phyloP scores from a whole-genome alignment of 2,797 vertebrate genomes.

The Morelia viridis region DNA sequence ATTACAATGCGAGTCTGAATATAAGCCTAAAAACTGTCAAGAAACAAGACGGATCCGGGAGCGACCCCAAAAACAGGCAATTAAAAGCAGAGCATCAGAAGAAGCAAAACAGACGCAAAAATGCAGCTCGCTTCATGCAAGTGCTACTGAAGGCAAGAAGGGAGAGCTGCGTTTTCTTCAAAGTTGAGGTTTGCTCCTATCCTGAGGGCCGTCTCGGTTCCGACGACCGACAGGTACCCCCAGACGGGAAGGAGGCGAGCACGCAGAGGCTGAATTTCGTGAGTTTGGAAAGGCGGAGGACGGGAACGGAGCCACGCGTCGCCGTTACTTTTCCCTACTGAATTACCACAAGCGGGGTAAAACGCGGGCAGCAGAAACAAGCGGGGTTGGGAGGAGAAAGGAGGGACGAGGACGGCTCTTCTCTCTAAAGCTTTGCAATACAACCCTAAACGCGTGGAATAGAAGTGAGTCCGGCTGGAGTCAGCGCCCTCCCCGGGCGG shows the following conservation, averaged over 20 bases:
- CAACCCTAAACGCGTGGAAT: not conserved
- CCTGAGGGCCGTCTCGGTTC: not conserved
- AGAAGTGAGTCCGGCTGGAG: too few relatives aligned
- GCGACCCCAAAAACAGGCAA: not conserved
- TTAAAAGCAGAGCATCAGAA: not conserved
- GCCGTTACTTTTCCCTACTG: not conserved
- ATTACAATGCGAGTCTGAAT: not conserved
- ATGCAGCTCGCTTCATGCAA: not conserved
- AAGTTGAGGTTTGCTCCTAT: not conserved
- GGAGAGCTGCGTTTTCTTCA: not conserved
- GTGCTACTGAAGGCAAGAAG: not conserved
- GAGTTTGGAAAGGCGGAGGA: not conserved
- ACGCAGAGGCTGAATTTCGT: not conserved
- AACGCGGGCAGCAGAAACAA: not conserved
- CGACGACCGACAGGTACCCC: not conserved
- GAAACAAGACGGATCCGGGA: too few relatives aligned
- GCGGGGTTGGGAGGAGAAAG: not conserved
- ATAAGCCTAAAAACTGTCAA: not conserved
- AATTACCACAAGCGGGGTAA: not conserved
- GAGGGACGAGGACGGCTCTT: not conserved
- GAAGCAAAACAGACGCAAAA: not conserved
- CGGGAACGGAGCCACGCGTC: accelerated
- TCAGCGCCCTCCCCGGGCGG: not conserved
- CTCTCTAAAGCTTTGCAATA: not conserved
- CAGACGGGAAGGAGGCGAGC: not conserved